A percentile compares a stretch with the other conserved stretches of the same genome.
These are phyloP conservation scores for Oryctes rhinoceros DNA, from an alignment of 1,140 invertebrate species.

Conservation along the genomic window DNA sequence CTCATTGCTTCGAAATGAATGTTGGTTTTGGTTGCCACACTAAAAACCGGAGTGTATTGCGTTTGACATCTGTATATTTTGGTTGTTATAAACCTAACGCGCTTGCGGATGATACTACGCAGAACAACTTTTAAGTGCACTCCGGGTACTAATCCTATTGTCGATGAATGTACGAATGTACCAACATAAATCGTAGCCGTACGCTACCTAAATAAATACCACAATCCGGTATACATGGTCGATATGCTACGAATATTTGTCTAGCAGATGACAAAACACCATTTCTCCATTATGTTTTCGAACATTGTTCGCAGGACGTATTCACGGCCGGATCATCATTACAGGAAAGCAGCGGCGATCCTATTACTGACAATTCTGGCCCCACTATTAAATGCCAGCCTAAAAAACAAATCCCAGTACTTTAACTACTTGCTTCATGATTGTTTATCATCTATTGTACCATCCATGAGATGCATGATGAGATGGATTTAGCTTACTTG, in stretches of 20 bases:
- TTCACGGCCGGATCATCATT: not conserved
- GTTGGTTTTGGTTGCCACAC: not conserved
- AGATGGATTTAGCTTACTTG: not conserved
- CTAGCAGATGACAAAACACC: not conserved
- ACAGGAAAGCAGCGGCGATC: not conserved
- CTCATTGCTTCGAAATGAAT: not conserved
- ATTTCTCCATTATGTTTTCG: conserved; percentile 22
- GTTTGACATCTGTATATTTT: conserved; percentile 6
- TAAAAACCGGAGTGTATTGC: not conserved
- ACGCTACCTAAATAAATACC: not conserved
- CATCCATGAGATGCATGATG: not conserved
- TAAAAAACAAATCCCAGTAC: conserved; percentile 17
- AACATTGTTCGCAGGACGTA: not conserved
- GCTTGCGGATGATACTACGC: not conserved
- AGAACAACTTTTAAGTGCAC: not conserved
- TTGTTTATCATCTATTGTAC: not conserved
- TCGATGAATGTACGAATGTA: not conserved
- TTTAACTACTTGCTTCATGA: conserved; percentile 13
- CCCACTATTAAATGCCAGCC: conserved; percentile 1
- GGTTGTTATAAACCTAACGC: not conserved
- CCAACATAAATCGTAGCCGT: not conserved
- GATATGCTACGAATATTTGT: not conserved
- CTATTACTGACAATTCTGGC: not conserved
- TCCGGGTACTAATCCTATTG: not conserved
- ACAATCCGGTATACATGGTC: not conserved